phyloP scores from a whole-genome alignment of 2,797 vertebrate genomes.

The Nannoperca obscura region DNA sequence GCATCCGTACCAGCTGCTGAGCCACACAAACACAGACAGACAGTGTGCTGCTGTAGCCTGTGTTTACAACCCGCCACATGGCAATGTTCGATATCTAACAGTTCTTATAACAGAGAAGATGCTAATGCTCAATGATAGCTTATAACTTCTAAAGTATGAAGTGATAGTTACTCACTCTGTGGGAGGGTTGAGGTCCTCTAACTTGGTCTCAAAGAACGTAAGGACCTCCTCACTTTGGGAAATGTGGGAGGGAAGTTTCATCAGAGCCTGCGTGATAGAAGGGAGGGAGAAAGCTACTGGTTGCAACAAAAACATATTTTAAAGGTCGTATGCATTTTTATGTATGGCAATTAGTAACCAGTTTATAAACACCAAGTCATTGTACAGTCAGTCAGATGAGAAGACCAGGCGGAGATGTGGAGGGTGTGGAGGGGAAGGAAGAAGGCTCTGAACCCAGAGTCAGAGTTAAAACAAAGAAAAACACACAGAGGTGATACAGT shows the following conservation, averaged over 20 bases:
- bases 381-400: slow-evolving; percentile 42
- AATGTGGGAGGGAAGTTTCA: slow-evolving; percentile 92
- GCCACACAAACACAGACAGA: slow-evolving; percentile 32
- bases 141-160: slow-evolving; percentile 10
- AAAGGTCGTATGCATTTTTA: slow-evolving; percentile 5
- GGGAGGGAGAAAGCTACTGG: slow-evolving; percentile 16
- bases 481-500: slow-evolving; percentile 39
- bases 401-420: slow-evolving; percentile 43
- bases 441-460: slow-evolving; percentile 41
- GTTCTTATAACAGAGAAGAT: slow-evolving; percentile 17
- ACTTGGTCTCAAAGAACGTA: slow-evolving; percentile 93
- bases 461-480: slow-evolving; percentile 67
- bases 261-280: slow-evolving; percentile 85
- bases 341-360: slow-evolving; percentile 36
- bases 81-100: slow-evolving; percentile 46
- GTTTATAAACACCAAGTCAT: slow-evolving; percentile 43
- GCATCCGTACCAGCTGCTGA: slow-evolving; percentile 45
- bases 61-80: slow-evolving; percentile 48
- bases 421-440: slow-evolving; percentile 75
- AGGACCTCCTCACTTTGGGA: slow-evolving; percentile 95
- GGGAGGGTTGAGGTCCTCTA: slow-evolving; percentile 94
- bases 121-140: slow-evolving; percentile 20
- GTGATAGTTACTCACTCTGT: slow-evolving; percentile 89
- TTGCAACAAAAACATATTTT: slow-evolving; percentile 12
- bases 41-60: not conserved